These are phyloP conservation scores for Rhinolophus sinicus DNA, from an alignment of 2,113 vertebrate genomes.

Conservation along the genomic window DNA sequence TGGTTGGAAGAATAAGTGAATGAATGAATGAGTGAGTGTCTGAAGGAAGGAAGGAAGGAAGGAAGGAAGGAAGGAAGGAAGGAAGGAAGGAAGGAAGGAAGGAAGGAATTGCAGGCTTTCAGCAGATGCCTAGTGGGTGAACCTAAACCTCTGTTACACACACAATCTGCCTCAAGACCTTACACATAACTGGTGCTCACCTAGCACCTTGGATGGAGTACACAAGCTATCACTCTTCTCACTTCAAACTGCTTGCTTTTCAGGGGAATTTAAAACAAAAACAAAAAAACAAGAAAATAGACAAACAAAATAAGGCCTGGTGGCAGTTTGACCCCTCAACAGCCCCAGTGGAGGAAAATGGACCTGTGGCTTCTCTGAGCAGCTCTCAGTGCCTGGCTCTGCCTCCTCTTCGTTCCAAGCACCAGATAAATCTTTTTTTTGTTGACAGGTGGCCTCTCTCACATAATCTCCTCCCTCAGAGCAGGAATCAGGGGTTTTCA, in stretches of 20 bases:
- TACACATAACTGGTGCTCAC: neutral
- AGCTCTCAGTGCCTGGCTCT: neutral
- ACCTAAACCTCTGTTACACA: neutral
- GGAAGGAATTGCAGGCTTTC: neutral
- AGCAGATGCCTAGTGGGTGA: neutral
- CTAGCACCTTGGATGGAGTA: neutral
- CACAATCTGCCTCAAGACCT: neutral
- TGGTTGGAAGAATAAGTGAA: neutral
- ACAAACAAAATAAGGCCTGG: neutral
- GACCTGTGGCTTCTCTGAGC: neutral
- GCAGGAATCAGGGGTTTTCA: neutral
- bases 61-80: too few relatives aligned
- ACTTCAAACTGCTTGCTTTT: neutral
- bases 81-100: too few relatives aligned
- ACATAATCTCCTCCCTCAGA: neutral
- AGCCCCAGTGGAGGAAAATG: neutral
- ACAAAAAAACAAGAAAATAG: neutral
- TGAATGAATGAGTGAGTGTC: neutral
- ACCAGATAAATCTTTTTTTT: neutral
- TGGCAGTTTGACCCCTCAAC: neutral
- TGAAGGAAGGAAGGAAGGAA: too few relatives aligned
- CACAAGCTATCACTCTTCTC: neutral
- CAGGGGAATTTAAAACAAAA: neutral
- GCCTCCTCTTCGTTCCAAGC: neutral
- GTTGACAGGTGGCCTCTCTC: neutral